Evolutionary conservation across 2,797 vertebrate species (phyloP).

Genomic region (Peromyscus attwateri): DNA sequence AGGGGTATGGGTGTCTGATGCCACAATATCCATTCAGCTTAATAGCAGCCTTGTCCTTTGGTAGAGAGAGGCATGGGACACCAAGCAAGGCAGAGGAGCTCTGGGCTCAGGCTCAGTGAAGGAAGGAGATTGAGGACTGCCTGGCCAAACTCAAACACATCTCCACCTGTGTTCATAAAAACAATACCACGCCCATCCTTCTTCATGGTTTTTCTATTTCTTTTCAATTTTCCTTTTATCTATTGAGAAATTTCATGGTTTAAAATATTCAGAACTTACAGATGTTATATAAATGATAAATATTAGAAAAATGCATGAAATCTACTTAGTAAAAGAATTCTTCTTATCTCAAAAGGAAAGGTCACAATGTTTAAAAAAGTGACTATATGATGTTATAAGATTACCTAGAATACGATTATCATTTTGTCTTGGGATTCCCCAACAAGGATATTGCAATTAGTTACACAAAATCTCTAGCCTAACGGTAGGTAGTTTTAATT

Average conservation of each 20-base stretch:
- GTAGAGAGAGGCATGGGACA: neutral
- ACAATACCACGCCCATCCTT: neutral
- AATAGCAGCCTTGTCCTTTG: neutral
- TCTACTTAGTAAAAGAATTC: conserved; percentile 29
- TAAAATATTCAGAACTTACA: conserved; percentile 10
- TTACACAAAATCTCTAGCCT: conserved; percentile 35
- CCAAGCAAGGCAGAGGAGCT: neutral
- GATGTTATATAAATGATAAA: conserved; percentile 45
- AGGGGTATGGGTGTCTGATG: neutral
- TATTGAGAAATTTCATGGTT: conserved; percentile 13
- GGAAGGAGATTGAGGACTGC: neutral
- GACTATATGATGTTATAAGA: neutral
- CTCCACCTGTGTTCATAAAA: neutral
- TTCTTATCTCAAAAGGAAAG: conserved; percentile 58
- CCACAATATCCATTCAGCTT: neutral
- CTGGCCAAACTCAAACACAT: neutral
- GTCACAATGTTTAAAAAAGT: conserved; percentile 20
- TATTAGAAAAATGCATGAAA: neutral
- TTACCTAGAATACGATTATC: neutral
- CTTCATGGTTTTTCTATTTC: neutral
- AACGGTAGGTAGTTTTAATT: neutral
- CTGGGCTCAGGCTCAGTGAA: neutral
- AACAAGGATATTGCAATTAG: conserved; percentile 23
- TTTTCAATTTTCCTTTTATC: conserved; percentile 57
- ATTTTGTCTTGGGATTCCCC: conserved; percentile 20